Base-by-base conservation (phyloP, 1,140 invertebrate genomes). In the Aradophagus sp. region DNA sequence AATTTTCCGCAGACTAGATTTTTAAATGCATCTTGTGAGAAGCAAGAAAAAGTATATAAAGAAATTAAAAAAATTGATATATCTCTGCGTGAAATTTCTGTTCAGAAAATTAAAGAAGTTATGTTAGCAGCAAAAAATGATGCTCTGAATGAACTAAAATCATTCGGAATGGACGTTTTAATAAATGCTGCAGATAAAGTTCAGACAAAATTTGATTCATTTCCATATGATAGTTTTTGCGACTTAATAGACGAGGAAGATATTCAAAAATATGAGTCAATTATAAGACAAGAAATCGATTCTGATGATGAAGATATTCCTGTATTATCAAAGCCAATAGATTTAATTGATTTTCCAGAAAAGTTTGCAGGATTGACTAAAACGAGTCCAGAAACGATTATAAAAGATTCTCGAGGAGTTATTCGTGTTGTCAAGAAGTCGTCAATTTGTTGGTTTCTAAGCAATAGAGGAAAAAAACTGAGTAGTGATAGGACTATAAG, bases 1-100 rank as follows among this genome's bases (percentile, higher is more conserved):
- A 8, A 44, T 39, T 59, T 59, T 13, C 41, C 55, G 5, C 11
- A 34, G 16, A 53, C 47, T 13, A 26, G 45, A 34, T 52, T 61
- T 47, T 36, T 66, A 13, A 63, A 66, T 26, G 31, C 61, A 7
- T 26, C 41, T 13, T 56, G 61, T 15, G 23, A 63, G 53, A 47
- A 48, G 36, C 45, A 47, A 41, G 56, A 72, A 14, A 27, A 58
- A 7, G 19, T 26, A 2, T 41, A 8, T 26, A 7, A 11, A 2
- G 19, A 41, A 26, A 23, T 41, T 13, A 2, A 8, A 4, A 66
- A 45, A 31, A 36, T 52, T 20, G 14, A 42, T 5, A 11, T 31
- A 5, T 23, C 20, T 8, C 4, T 23, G 20, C 4, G 8, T 5
- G 8, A 4, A 8, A 23, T 23, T 23, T 4, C 4, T 23, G 20